Percentiles rank a stretch among this genome's conserved stretches.
These are phyloP conservation scores for Helarctos malayanus DNA, from an alignment of 2,797 vertebrate genomes.

Conservation along the genomic window DNA sequence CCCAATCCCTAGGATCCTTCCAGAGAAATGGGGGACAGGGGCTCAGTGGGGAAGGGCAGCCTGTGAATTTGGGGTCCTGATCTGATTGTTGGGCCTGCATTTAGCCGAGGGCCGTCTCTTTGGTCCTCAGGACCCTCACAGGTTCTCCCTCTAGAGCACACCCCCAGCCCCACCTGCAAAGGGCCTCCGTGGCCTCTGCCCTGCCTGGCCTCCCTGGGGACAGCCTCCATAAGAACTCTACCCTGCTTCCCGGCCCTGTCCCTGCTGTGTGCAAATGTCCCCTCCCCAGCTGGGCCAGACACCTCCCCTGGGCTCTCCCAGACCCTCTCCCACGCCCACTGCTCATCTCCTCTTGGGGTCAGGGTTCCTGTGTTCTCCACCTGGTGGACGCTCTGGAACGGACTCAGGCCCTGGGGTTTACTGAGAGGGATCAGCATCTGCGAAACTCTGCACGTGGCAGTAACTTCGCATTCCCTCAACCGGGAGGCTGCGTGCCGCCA, in stretches of 20 bases:
- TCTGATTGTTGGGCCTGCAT: neutral
- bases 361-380: neutral
- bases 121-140: neutral
- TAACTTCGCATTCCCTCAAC: fast-evolving
- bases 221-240: too few relatives aligned
- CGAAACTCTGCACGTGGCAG: fast-evolving
- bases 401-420: fast-evolving
- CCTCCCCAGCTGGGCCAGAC: too few relatives aligned
- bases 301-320: neutral
- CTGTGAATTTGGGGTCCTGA: fast-evolving
- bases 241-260: neutral
- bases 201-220: neutral
- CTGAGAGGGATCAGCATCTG: fast-evolving
- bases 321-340: fast-evolving
- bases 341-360: fast-evolving
- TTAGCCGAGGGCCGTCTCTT: fast-evolving
- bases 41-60: neutral
- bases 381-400: neutral
- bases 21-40: neutral
- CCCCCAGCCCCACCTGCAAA: fast-evolving
- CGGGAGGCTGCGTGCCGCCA: fast-evolving
- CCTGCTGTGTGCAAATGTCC: neutral
- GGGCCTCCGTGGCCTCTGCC: too few relatives aligned
- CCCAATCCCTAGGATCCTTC: fast-evolving
- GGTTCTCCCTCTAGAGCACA: neutral